These are phyloP conservation scores for Chironex yamaguchii DNA, from an alignment of 30 jellyfish, hydroid and myxozoan genomes.

Conservation along the genomic window DNA sequence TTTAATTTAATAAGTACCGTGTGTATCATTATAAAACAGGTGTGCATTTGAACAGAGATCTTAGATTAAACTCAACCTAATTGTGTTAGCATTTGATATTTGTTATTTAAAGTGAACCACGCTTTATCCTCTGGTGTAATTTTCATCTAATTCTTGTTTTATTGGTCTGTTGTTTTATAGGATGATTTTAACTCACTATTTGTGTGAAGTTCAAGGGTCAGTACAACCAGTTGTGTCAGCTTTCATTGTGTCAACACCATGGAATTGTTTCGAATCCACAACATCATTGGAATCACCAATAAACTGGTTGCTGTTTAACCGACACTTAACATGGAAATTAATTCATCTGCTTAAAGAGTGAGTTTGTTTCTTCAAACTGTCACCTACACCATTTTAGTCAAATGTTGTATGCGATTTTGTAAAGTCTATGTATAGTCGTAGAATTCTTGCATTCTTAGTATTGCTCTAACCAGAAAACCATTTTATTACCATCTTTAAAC, in stretches of 20 bases:
- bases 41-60: too few relatives aligned
- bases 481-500: too few relatives aligned
- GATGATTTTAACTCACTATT: conserved; percentile 84
- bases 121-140: too few relatives aligned
- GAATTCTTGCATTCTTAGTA: not conserved
- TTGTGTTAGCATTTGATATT: too few relatives aligned
- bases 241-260: conserved; percentile 85
- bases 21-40: too few relatives aligned
- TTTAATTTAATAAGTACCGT: too few relatives aligned
- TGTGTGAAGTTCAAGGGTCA: conserved; percentile 75
- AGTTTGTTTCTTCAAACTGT: too few relatives aligned
- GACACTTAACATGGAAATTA: conserved; percentile 78
- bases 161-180: conserved; percentile 29
- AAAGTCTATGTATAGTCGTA: not conserved
- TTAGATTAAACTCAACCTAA: too few relatives aligned
- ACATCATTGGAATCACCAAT: conserved; percentile 85
- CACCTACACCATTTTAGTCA: too few relatives aligned
- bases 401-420: not conserved
- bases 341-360: conserved; percentile 65
- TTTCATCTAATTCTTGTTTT: too few relatives aligned
- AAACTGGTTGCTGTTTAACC: conserved; percentile 84
- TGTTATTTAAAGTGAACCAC: too few relatives aligned
- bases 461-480: too few relatives aligned
- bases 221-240: conserved; percentile 81
- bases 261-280: conserved; percentile 89